Percentiles rank a stretch among this genome's conserved stretches.
These are phyloP conservation scores for Halichoerus grypus DNA, from an alignment of 2,113 vertebrate genomes.

Conservation along the genomic window DNA sequence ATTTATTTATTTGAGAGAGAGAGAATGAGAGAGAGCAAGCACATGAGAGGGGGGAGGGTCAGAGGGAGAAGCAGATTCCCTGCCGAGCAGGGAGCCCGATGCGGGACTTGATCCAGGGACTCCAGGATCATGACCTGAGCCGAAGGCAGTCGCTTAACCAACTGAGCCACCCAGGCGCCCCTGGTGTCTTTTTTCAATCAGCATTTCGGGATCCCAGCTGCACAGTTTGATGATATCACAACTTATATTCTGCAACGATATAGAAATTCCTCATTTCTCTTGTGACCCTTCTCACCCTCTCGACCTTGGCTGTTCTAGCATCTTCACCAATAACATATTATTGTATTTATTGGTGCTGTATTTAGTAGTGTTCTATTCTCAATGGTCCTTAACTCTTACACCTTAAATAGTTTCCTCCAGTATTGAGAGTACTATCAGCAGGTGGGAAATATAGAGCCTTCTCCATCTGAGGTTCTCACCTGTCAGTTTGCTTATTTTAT, in stretches of 20 bases:
- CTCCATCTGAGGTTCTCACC: neutral
- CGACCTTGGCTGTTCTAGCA: slow-evolving; percentile 45
- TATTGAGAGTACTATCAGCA: neutral
- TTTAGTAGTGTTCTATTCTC: neutral
- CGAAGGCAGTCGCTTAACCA: too few relatives aligned
- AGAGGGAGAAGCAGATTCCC: too few relatives aligned
- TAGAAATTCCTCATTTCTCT: slow-evolving; percentile 29
- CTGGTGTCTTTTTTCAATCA: too few relatives aligned
- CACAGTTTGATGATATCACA: neutral
- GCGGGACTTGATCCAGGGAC: too few relatives aligned
- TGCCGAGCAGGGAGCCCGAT: too few relatives aligned
- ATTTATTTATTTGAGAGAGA: too few relatives aligned
- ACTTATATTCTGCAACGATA: neutral
- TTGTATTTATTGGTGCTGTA: neutral
- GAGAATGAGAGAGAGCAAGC: too few relatives aligned
- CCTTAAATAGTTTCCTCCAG: neutral
- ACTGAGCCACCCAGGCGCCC: too few relatives aligned
- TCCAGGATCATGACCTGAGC: too few relatives aligned
- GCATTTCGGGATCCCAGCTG: neutral
- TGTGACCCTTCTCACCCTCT: neutral
- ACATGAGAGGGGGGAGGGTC: too few relatives aligned
- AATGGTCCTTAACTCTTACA: neutral
- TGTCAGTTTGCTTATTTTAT: neutral
- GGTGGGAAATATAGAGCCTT: neutral
- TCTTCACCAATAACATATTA: neutral